phyloP scores from a whole-genome alignment of 1,140 invertebrate species.

The Helicorthomorpha holstii region DNA sequence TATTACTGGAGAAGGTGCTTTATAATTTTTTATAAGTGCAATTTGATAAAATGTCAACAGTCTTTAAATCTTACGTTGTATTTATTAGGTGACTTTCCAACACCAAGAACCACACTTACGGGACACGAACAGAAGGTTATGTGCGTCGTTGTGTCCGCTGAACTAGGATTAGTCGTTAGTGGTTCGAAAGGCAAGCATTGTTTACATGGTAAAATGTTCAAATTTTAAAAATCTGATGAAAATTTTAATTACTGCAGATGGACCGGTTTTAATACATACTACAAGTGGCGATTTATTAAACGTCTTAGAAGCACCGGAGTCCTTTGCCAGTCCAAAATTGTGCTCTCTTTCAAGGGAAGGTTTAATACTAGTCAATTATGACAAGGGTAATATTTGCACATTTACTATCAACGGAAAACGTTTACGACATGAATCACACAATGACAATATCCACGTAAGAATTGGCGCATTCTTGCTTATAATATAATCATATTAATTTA shows the following conservation, averaged over 20 bases:
- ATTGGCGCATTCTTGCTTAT: neutral
- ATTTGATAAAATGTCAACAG: too few species aligned
- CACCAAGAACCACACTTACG: slow-evolving; percentile 85
- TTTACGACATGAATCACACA: slow-evolving; percentile 71
- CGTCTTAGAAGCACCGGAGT: slow-evolving; percentile 61
- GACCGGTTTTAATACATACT: slow-evolving; percentile 91
- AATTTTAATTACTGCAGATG: slow-evolving; percentile 37
- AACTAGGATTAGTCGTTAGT: slow-evolving; percentile 92
- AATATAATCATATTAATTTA: slow-evolving; percentile 3
- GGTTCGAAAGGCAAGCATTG: slow-evolving; percentile 58
- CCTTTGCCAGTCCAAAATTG: slow-evolving; percentile 70
- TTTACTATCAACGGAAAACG: slow-evolving; percentile 83
- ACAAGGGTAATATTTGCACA: slow-evolving; percentile 75
- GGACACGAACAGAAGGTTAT: slow-evolving; percentile 92
- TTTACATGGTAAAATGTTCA: neutral
- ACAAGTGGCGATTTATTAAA: slow-evolving; percentile 94
- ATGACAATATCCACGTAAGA: slow-evolving; percentile 81
- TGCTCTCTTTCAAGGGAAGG: slow-evolving; percentile 89
- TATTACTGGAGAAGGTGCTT: slow-evolving; percentile 89
- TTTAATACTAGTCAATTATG: slow-evolving; percentile 87
- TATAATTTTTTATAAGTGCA: too few species aligned
- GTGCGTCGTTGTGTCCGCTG: slow-evolving; percentile 88
- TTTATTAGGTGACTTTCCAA: slow-evolving; percentile 50
- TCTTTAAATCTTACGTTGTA: too few species aligned
- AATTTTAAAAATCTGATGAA: neutral